Conservation (phyloP, 2,113 vertebrate species). For the Tragelaphus strepsiceros region DNA sequence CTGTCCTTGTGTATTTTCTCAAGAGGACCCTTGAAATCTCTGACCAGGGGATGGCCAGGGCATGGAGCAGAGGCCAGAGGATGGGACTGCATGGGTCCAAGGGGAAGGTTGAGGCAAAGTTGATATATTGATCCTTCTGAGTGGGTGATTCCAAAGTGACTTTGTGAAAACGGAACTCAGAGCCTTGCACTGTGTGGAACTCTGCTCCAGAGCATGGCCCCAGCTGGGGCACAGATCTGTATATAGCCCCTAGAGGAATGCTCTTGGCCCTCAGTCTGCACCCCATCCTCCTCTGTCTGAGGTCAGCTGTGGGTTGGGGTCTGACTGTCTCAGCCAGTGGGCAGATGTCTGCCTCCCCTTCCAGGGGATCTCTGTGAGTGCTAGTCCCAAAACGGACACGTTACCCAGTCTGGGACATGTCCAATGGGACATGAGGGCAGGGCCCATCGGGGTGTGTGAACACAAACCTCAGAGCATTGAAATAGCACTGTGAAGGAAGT, state of each 20-base stretch:
- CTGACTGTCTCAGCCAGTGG: neutral
- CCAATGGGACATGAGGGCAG: neutral
- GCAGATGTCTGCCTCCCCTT: neutral
- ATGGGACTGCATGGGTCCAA: rapidly evolving
- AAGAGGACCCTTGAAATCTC: neutral
- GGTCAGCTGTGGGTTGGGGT: neutral
- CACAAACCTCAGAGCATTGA: neutral
- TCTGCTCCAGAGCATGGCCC: neutral
- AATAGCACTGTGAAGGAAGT: neutral
- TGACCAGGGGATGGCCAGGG: neutral
- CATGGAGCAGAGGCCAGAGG: neutral
- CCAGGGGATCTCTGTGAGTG: neutral
- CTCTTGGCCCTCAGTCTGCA: neutral
- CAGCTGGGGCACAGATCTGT: neutral
- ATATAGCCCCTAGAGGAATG: neutral
- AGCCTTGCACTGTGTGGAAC: neutral
- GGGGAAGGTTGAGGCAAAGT: neutral
- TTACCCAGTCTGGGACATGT: neutral
- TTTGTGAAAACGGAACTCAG: neutral
- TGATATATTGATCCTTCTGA: neutral
- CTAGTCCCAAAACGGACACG: neutral
- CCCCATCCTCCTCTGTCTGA: neutral
- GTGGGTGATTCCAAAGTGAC: neutral
- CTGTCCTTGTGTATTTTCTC: neutral
- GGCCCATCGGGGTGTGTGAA: neutral